Evolutionary conservation across 2,797 vertebrate genomes (phyloP).

Genomic region (Ceyx erithaca): DNA sequence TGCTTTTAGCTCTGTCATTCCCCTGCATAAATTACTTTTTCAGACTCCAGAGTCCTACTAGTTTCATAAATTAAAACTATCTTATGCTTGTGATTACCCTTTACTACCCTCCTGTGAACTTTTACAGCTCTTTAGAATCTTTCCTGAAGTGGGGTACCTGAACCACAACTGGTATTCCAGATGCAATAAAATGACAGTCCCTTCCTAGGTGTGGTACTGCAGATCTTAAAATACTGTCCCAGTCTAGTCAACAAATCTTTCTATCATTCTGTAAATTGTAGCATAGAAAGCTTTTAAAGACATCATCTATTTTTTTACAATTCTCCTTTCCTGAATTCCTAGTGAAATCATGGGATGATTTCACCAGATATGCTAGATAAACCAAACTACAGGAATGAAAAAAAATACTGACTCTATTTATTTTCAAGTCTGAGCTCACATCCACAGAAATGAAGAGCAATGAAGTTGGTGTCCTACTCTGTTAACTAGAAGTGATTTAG

Average conservation of each 20-base stretch:
- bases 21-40: background rate
- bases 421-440: background rate
- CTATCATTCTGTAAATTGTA: background rate
- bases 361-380: background rate
- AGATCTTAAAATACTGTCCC: background rate
- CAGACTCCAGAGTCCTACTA: background rate
- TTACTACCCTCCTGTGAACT: background rate
- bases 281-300: background rate
- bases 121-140: background rate
- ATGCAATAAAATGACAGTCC: background rate
- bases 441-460: background rate
- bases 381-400: background rate
- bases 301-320: background rate
- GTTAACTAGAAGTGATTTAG: background rate
- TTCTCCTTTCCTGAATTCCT: background rate
- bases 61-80: background rate
- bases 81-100: background rate
- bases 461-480: background rate
- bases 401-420: background rate
- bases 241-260: background rate
- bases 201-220: background rate
- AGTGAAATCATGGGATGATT: background rate
- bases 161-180: background rate
- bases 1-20: background rate
- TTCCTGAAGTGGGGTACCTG: background rate